Base-by-base conservation (phyloP, 2,113 vertebrate genomes). In the Corythoichthys intestinalis region DNA sequence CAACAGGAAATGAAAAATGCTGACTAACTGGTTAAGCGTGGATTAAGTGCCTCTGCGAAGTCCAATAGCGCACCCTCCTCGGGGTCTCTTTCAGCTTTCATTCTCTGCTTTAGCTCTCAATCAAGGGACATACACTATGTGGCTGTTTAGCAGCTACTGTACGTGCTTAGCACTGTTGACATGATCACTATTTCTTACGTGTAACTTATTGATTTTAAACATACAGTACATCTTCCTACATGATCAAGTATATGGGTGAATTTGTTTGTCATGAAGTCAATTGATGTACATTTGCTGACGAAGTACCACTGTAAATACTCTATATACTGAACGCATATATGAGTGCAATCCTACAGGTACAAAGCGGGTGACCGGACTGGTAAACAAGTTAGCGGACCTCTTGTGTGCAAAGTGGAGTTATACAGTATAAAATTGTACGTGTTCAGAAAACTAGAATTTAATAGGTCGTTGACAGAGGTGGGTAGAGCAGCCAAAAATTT, bases 1-100 rank as follows among this genome's bases (percentile, higher is more conserved):
- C 37, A 28, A 63, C 61, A 47, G 44, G 61, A 63, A 63, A 63
- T 13, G 41, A 48, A 48, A 63, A 63, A 63, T 63, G 61, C 61
- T 63, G 61, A 63, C 41, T 58, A 37, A 13, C 14, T 5, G 56
- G 1, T 34, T 63, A 47, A 63, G 61, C 20, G 44, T 47, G 61
- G 61, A 63, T 63, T 63, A 63, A 63, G 44, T 47, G 61, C 46
- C 44, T 63, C 44, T 17, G 0, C 9, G 0, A 28, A 63, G 60
- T 63, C 60, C 11, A 46, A 63, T 63, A 47, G 41, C 5, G 41
- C 12, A n/a, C 20, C 20, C 20, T 63, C 44, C 44, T 41, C 13
- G n/a, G 15, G 61, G n/a, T 63, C 61, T 63, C 12, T 63, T 63
- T 34, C 28, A 47, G 41, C 17, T 47, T n/a, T 46, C 60, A 46